Evolutionary conservation across 2,797 vertebrate species (phyloP).

Genomic region (Acipenser ruthenus): DNA sequence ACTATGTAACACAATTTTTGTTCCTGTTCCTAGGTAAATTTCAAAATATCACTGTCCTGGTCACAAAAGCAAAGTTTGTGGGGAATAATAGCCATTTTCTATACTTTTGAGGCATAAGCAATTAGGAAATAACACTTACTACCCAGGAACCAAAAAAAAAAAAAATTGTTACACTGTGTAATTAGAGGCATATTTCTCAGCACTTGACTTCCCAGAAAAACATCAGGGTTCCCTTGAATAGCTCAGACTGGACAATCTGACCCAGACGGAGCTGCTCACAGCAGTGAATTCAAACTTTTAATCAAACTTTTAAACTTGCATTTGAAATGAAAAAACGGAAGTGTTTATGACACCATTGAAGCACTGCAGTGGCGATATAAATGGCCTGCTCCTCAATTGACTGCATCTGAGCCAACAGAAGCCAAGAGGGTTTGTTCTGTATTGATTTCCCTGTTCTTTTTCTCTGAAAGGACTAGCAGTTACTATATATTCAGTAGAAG

Average conservation of each 20-base stretch:
- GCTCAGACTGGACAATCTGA: not conserved
- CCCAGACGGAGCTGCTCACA: not conserved
- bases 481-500: too few relatives aligned
- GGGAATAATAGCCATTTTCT: too few relatives aligned
- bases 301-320: not conserved
- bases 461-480: not conserved
- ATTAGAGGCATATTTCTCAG: not conserved
- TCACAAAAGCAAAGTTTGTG: too few relatives aligned
- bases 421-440: too few relatives aligned
- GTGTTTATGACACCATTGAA: not conserved
- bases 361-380: not conserved
- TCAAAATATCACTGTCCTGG: too few relatives aligned
- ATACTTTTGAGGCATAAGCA: too few relatives aligned
- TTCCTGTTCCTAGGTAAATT: too few relatives aligned
- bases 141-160: not conserved
- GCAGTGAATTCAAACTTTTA: not conserved
- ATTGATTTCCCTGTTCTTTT: not conserved
- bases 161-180: not conserved
- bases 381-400: not conserved
- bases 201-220: not conserved
- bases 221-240: not conserved
- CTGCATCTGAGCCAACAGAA: not conserved
- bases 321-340: slow-evolving; percentile 1
- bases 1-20: too few relatives aligned
- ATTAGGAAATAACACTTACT: too few relatives aligned